Conservation (phyloP, 2,888 invertebrate species). For the Nomada lathburiana region DNA sequence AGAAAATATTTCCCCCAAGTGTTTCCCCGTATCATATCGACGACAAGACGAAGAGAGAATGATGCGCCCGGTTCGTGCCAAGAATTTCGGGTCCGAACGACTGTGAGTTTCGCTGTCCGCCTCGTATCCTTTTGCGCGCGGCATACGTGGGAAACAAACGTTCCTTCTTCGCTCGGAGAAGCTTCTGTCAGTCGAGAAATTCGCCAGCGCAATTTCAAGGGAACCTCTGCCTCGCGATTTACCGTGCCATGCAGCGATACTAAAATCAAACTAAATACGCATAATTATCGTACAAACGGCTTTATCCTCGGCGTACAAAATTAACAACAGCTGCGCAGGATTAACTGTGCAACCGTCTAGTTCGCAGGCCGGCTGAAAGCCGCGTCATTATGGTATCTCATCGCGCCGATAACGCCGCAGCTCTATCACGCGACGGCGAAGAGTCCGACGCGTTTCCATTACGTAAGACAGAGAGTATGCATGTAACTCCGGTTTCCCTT, state of each 20-base stretch:
- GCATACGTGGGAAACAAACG: conserved; percentile 20
- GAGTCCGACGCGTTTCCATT: conserved; percentile 49
- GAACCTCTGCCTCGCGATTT: neutral
- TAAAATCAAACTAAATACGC: too few species aligned
- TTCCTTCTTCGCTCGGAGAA: neutral
- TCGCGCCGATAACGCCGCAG: conserved; percentile 30
- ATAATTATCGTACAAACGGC: too few species aligned
- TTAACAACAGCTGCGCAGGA: too few species aligned
- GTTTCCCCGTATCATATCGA: conserved; percentile 3
- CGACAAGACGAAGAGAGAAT: neutral
- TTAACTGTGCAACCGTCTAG: neutral
- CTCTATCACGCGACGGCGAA: conserved; percentile 35
- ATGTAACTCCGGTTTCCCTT: conserved; percentile 57
- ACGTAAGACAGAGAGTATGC: conserved; percentile 51
- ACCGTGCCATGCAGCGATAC: too few species aligned
- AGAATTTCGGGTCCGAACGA: conserved; percentile 8
- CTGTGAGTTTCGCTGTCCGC: conserved; percentile 1
- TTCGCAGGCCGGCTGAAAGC: neutral
- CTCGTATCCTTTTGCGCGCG: neutral
- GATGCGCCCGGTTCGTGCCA: conserved; percentile 7
- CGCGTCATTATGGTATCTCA: conserved; percentile 39
- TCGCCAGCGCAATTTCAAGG: neutral
- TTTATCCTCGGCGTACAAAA: neutral
- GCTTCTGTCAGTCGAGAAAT: neutral
- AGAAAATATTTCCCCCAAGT: conserved; percentile 17